Evolutionary conservation across 2,888 invertebrate species (phyloP).

Genomic region (Deroplatys truncata): DNA sequence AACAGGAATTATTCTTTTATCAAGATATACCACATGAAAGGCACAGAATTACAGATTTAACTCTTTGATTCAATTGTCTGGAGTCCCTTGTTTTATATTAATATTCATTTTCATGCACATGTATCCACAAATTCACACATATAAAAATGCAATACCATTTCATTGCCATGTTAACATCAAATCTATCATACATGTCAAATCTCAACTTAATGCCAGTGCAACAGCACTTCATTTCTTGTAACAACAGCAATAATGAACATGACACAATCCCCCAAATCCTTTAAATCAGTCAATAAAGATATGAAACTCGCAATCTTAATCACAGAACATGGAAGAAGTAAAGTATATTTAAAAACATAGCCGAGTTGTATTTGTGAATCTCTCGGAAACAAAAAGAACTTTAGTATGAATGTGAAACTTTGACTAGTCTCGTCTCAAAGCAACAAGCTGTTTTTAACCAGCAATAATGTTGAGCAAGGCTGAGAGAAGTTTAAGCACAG

Average conservation of each 20-base stretch:
- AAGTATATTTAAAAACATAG: neutral
- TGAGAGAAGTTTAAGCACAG: neutral
- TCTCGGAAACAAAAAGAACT: neutral
- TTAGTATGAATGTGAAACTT: neutral
- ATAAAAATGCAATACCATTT: neutral
- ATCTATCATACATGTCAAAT: neutral
- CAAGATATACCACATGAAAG: conserved; percentile 15
- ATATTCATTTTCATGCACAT: neutral
- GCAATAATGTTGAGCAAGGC: neutral
- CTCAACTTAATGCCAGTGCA: neutral
- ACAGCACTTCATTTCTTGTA: neutral
- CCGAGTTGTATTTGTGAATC: neutral
- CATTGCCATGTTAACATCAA: neutral
- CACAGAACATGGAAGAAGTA: neutral
- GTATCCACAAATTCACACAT: neutral
- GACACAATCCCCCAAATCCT: neutral
- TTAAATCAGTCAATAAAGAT: neutral
- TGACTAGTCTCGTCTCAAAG: neutral
- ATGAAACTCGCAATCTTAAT: neutral
- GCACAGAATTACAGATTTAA: conserved; percentile 17
- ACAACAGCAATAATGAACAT: neutral
- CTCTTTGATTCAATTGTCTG: neutral
- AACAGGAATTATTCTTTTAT: neutral
- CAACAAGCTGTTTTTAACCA: neutral
- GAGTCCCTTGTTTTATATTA: neutral